Conservation (phyloP, 2,113 vertebrate species). For the Fregetta grallaria region DNA sequence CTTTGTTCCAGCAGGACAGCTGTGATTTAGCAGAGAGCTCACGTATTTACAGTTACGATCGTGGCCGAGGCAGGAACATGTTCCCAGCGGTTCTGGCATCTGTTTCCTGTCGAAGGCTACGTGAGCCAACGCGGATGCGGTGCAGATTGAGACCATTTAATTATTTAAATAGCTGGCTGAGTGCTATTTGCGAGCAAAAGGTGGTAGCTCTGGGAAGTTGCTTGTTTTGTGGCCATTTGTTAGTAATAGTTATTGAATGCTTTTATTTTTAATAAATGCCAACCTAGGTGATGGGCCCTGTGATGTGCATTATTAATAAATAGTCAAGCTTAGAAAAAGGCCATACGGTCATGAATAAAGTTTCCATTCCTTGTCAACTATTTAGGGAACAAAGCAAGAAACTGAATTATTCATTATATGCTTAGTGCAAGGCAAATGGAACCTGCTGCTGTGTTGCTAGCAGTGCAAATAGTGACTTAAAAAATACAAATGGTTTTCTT, state of each 20-base stretch:
- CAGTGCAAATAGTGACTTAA: background rate
- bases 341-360: background rate
- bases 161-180: constrained; percentile 24
- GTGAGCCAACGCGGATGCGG: background rate
- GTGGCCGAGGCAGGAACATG: background rate
- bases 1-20: background rate
- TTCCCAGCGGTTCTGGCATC: background rate
- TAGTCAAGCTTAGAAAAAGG: background rate
- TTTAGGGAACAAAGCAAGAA: constrained; percentile 19
- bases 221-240: background rate
- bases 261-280: constrained; percentile 38
- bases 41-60: background rate
- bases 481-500: background rate
- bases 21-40: background rate
- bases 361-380: constrained; percentile 30
- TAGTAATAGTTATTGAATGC: constrained; percentile 19
- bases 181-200: background rate
- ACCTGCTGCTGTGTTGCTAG: background rate
- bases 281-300: background rate
- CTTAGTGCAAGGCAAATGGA: constrained; percentile 48
- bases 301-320: constrained; percentile 23
- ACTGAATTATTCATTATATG: constrained; percentile 48
- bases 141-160: constrained; percentile 25
- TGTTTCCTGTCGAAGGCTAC: background rate
- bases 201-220: background rate